A percentile compares a stretch with the other conserved stretches of the same genome.
Conservation (phyloP, 1,140 invertebrate genomes). For the Sweltsa coloradensis region DNA sequence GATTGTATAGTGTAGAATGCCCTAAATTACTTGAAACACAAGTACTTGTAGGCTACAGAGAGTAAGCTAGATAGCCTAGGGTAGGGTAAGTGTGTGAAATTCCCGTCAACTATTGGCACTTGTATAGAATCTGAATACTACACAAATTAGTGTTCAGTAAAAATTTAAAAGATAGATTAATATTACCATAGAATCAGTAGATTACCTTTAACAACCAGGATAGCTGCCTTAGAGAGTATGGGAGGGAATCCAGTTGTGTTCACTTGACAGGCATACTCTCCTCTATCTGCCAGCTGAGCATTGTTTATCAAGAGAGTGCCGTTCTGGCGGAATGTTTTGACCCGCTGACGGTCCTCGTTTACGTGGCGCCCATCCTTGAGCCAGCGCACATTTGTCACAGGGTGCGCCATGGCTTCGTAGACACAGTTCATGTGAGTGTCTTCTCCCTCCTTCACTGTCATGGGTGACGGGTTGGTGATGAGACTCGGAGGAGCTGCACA, state of each 20-base stretch:
- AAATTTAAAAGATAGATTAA: too few relatives aligned
- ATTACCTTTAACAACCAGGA: conserved; percentile 47
- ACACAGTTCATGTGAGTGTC: conserved; percentile 46
- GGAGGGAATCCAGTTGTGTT: conserved; percentile 48
- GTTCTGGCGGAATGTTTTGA: conserved; percentile 36
- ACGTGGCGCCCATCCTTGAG: conserved; percentile 51
- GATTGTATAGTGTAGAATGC: too few relatives aligned
- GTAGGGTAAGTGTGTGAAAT: too few relatives aligned
- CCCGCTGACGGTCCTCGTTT: conserved; percentile 32
- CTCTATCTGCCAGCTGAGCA: conserved; percentile 45
- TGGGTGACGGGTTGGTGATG: conserved; percentile 36
- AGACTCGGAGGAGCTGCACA: conserved; percentile 40
- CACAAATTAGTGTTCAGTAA: too few relatives aligned
- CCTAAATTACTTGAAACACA: too few relatives aligned
- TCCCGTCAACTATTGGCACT: too few relatives aligned
- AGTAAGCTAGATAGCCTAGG: too few relatives aligned
- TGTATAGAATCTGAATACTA: too few relatives aligned
- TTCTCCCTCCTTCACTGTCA: conserved; percentile 55
- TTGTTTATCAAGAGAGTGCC: conserved; percentile 45
- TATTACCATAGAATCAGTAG: too few relatives aligned
- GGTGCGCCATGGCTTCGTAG: conserved; percentile 43
- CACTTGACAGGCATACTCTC: conserved; percentile 54
- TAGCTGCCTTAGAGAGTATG: conserved; percentile 41
- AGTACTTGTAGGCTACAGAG: too few relatives aligned
- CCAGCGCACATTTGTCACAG: conserved; percentile 55